Percentiles rank a stretch among this genome's conserved stretches.
These are phyloP conservation scores for Heliornis fulica DNA, from an alignment of 2,113 vertebrate genomes.

Conservation along the genomic window DNA sequence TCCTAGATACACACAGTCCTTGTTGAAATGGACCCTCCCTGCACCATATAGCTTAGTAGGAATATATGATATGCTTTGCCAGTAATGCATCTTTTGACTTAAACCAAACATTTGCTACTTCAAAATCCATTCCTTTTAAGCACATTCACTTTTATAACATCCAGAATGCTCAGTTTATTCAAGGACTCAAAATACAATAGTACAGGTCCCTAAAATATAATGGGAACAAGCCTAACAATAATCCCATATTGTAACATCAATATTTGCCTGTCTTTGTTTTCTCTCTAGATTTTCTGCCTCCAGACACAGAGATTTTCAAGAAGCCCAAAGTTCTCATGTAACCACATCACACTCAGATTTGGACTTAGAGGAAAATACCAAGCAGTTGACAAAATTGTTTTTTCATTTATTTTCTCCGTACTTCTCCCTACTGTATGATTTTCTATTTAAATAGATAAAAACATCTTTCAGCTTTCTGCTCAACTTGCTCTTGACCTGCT, in stretches of 20 bases:
- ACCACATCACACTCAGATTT: not conserved
- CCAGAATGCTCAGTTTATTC: not conserved
- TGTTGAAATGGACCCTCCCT: not conserved
- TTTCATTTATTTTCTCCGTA: not conserved
- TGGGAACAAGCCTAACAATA: not conserved
- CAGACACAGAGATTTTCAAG: not conserved
- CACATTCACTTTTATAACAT: not conserved
- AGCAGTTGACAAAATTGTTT: not conserved
- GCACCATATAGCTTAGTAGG: not conserved
- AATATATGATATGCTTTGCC: not conserved
- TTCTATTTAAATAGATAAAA: not conserved
- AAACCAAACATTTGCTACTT: not conserved
- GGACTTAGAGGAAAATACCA: not conserved
- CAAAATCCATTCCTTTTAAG: not conserved
- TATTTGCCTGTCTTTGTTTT: not conserved
- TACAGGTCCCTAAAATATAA: not conserved
- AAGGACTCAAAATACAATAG: not conserved
- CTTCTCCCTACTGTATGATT: not conserved
- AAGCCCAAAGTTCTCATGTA: not conserved
- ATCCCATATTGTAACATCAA: not conserved
- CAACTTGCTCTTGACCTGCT: not conserved
- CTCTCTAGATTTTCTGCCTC: not conserved
- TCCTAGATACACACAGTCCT: not conserved
- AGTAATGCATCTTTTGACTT: not conserved
- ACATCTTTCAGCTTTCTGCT: not conserved